These are phyloP conservation scores for Euplexia lucipara DNA, from an alignment of 2,888 invertebrate genomes.

Conservation along the genomic window DNA sequence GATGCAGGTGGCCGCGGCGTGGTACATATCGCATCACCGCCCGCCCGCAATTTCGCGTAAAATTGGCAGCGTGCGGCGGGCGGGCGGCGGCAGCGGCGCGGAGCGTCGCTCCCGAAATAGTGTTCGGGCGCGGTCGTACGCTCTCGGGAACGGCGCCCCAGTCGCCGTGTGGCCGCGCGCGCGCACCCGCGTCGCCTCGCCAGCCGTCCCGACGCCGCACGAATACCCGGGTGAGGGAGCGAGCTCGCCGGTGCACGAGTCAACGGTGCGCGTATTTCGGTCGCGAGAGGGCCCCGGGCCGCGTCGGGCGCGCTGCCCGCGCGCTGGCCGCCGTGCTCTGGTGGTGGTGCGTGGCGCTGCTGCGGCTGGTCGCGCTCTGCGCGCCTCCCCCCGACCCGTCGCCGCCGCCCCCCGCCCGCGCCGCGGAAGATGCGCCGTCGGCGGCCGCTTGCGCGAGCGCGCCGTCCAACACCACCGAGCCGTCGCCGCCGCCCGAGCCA, in stretches of 20 bases:
- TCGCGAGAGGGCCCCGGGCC: conserved; percentile 88
- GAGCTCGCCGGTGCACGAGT: conserved; percentile 81
- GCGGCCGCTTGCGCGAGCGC: conserved; percentile 86
- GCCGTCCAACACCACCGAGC: conserved; percentile 83
- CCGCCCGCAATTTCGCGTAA: conserved; percentile 91
- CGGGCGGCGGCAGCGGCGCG: conserved; percentile 87
- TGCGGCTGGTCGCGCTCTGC: conserved; percentile 89
- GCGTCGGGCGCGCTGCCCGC: conserved; percentile 89
- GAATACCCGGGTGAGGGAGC: conserved; percentile 81
- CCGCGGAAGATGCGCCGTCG: conserved; percentile 86
- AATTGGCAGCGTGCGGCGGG: conserved; percentile 90
- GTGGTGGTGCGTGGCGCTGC: conserved; percentile 90
- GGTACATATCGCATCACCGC: conserved; percentile 90
- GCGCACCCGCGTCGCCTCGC: conserved; percentile 88
- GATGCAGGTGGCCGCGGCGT: conserved; percentile 81
- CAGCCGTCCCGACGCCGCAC: conserved; percentile 82
- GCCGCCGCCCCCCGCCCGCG: conserved; percentile 85
- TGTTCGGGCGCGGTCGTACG: conserved; percentile 90
- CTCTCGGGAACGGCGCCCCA: conserved; percentile 87
- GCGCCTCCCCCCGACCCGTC: conserved; percentile 88
- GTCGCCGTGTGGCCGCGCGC: conserved; percentile 90
- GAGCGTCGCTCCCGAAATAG: conserved; percentile 90
- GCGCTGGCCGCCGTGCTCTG: conserved; percentile 90
- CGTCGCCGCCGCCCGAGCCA: conserved; percentile 77
- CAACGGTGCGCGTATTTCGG: conserved; percentile 89